Conservation (phyloP, 2,888 invertebrate species). For the Apotomis turbidana region DNA sequence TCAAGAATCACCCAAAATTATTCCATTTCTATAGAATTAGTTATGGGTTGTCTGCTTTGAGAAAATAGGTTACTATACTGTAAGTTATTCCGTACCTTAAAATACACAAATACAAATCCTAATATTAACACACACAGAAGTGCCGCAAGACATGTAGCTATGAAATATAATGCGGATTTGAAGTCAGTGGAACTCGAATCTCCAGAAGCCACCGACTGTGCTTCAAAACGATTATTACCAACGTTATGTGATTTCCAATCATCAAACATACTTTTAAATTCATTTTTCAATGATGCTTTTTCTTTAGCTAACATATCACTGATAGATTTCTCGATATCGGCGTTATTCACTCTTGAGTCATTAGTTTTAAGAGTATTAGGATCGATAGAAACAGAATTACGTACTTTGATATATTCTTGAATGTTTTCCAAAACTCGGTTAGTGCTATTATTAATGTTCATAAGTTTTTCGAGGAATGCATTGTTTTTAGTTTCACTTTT, state of each 20-base stretch:
- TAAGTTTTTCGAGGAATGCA: slow-evolving; percentile 21
- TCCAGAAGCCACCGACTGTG: slow-evolving; percentile 1
- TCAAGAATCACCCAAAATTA: not conserved
- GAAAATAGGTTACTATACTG: slow-evolving; percentile 1
- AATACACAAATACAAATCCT: slow-evolving; percentile 13
- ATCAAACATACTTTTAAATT: slow-evolving; percentile 28
- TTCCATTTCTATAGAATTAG: slow-evolving; percentile 37
- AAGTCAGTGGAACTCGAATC: slow-evolving; percentile 10
- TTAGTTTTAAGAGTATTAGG: not conserved
- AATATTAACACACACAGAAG: slow-evolving; percentile 27
- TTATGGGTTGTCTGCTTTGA: slow-evolving; percentile 29
- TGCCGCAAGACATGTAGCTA: slow-evolving; percentile 23
- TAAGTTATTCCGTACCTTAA: slow-evolving; percentile 12
- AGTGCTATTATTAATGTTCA: slow-evolving; percentile 24
- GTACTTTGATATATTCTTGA: slow-evolving; percentile 10
- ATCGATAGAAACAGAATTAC: not conserved
- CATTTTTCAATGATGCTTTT: slow-evolving; percentile 21
- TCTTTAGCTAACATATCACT: slow-evolving; percentile 26
- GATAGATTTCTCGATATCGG: slow-evolving; percentile 18
- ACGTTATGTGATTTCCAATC: slow-evolving; percentile 21
- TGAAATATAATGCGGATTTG: slow-evolving; percentile 36
- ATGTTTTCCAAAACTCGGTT: slow-evolving; percentile 31
- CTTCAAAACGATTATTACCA: slow-evolving; percentile 12
- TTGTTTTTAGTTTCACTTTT: slow-evolving; percentile 15
- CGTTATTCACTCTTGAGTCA: not conserved